phyloP scores from a whole-genome alignment of 2,113 vertebrate species.

The Phyllostomus discolor region DNA sequence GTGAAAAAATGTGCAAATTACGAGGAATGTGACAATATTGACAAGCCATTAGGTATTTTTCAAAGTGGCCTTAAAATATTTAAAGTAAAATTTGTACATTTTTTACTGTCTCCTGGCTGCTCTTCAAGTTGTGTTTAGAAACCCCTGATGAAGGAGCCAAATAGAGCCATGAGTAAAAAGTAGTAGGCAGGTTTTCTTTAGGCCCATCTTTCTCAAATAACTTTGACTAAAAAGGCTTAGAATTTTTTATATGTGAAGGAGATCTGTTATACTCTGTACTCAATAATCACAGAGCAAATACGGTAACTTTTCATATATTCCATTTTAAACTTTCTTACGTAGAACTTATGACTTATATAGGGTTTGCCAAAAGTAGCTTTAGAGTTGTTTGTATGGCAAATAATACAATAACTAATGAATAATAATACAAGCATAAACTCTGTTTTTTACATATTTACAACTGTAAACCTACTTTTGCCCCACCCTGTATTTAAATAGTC shows the following conservation, averaged over 20 bases:
- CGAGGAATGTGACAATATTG: neutral
- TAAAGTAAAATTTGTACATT: neutral
- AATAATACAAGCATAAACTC: neutral
- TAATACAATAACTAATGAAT: neutral
- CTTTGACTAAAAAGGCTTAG: constrained; percentile 49
- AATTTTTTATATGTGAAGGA: constrained; percentile 48
- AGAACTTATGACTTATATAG: neutral
- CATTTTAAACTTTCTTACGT: constrained; percentile 41
- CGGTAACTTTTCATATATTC: constrained; percentile 41
- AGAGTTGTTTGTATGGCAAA: neutral
- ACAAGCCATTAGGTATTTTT: neutral
- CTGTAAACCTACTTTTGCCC: neutral
- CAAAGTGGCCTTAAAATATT: neutral
- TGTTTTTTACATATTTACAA: neutral
- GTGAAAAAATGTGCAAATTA: neutral
- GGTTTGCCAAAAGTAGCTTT: neutral
- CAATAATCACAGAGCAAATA: constrained; percentile 50
- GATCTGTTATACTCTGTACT: constrained; percentile 36
- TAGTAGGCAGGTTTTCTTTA: constrained; percentile 32
- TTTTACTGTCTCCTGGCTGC: neutral
- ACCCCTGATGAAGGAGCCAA: neutral
- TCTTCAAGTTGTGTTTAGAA: constrained; percentile 36
- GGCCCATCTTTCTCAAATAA: constrained; percentile 38
- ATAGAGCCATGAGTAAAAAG: constrained; percentile 42
- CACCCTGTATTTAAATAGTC: neutral